phyloP scores from a whole-genome alignment of 2,113 vertebrate genomes.

The Atractosteus spatula region DNA sequence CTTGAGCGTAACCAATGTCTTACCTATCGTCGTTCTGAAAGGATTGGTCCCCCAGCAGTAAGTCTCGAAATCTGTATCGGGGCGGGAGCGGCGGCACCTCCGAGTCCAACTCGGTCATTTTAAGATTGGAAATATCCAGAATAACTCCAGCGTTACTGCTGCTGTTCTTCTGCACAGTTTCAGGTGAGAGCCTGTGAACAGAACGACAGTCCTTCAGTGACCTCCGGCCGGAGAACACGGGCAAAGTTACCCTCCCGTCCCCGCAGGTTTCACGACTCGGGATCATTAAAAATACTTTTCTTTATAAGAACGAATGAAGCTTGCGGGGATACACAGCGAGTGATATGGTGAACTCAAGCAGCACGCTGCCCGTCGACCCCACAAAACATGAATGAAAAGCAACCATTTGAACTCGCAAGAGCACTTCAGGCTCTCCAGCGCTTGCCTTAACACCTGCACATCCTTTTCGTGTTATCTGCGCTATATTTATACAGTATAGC shows the following conservation, averaged over 20 bases:
- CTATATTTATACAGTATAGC: no score
- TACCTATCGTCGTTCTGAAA: conserved; percentile 95
- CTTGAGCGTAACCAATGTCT: conserved; percentile 10
- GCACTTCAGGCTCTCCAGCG: no score
- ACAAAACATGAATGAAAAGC: no score
- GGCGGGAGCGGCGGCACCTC: conserved; percentile 90
- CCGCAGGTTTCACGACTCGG: no score
- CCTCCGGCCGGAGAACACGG: conserved; percentile 21
- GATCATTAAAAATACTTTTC: neutral
- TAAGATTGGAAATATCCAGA: conserved; percentile 76
- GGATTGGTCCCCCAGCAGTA: conserved; percentile 90
- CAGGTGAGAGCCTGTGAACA: conserved; percentile 66
- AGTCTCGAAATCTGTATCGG: conserved; percentile 90
- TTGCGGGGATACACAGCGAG: no score
- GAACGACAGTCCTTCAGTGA: conserved; percentile 11
- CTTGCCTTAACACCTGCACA: no score
- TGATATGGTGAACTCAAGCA: no score
- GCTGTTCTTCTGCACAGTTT: conserved; percentile 64
- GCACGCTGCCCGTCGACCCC: no score
- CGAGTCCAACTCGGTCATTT: conserved; percentile 84
- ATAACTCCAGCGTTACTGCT: conserved; percentile 73
- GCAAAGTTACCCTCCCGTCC: neutral
- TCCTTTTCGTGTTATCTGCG: no score
- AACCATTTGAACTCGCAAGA: no score
- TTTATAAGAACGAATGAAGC: neutral